A percentile compares a stretch with the other conserved stretches of the same genome.
These are phyloP conservation scores for Cheilosia grossa DNA, from an alignment of 2,888 invertebrate species.

Conservation along the genomic window DNA sequence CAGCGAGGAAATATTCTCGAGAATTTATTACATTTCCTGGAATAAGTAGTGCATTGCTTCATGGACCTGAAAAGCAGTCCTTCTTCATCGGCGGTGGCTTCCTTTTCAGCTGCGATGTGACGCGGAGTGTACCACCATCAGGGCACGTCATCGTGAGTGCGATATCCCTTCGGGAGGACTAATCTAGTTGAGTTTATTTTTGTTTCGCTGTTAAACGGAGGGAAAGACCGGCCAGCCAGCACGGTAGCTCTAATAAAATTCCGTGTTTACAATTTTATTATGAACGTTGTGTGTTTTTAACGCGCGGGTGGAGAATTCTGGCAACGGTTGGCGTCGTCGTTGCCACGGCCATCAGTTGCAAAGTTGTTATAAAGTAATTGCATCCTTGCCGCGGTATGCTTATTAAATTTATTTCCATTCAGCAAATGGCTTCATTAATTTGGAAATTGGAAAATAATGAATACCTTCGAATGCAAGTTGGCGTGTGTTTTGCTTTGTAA, in stretches of 20 bases:
- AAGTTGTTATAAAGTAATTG: conserved; percentile 71
- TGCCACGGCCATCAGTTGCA: conserved; percentile 27
- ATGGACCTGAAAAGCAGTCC: conserved; percentile 57
- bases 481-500: too few species aligned
- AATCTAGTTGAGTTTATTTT: conserved; percentile 60
- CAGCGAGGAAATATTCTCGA: conserved; percentile 44
- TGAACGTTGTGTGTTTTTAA: conserved; percentile 72
- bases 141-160: conserved; percentile 33
- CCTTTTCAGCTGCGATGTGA: conserved; percentile 35
- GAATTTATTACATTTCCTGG: conserved; percentile 72
- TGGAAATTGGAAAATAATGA: conserved; percentile 71
- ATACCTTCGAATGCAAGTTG: conserved; percentile 47
- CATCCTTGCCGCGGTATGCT: conserved; percentile 34
- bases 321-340: background rate
- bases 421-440: conserved; percentile 70
- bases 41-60: conserved; percentile 57
- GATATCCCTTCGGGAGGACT: conserved; percentile 67
- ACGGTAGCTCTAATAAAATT: conserved; percentile 77
- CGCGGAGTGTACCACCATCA: conserved; percentile 10
- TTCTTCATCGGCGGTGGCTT: conserved; percentile 19
- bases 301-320: conserved; percentile 30
- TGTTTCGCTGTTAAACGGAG: conserved; percentile 47
- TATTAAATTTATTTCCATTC: conserved; percentile 71
- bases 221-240: conserved; percentile 1
- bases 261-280: conserved; percentile 81